A percentile compares a stretch with the other conserved stretches of the same genome.
These are phyloP conservation scores for Eudasyphora cyanicolor DNA, from an alignment of 2,888 invertebrate species.

Conservation along the genomic window DNA sequence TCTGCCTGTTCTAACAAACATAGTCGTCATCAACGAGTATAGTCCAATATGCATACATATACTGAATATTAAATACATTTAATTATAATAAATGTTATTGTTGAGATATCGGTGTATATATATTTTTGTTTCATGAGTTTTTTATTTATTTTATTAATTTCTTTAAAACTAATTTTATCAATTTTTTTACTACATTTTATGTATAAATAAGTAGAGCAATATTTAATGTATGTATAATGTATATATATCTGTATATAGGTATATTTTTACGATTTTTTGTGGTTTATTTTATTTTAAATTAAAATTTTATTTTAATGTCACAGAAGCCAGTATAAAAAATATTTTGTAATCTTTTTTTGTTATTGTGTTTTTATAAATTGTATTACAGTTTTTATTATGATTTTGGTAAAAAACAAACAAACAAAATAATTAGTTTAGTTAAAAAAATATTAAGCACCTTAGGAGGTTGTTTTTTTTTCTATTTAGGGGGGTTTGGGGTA, in stretches of 20 bases:
- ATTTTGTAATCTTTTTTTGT: conserved; percentile 32
- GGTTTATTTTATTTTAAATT: conserved; percentile 36
- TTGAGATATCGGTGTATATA: background rate
- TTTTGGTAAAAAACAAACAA: background rate
- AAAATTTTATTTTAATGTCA: conserved; percentile 47
- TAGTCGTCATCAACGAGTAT: too few relatives aligned
- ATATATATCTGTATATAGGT: conserved; percentile 10
- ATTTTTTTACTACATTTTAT: conserved; percentile 44
- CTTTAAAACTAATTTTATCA: conserved; percentile 22
- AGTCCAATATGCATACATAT: conserved; percentile 1
- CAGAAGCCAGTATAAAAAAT: conserved; percentile 65
- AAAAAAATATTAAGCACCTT: conserved; percentile 29
- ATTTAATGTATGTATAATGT: conserved; percentile 33
- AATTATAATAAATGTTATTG: background rate
- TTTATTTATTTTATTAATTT: conserved; percentile 23
- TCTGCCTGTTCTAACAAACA: background rate
- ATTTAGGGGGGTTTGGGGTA: background rate
- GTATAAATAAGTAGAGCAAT: conserved; percentile 42
- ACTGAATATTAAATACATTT: conserved; percentile 23
- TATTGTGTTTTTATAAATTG: conserved; percentile 28
- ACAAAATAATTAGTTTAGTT: background rate
- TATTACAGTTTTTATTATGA: background rate
- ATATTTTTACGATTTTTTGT: conserved; percentile 16
- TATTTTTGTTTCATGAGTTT: background rate
- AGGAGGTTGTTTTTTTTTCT: background rate